Percentiles rank a stretch among this genome's conserved stretches.
phyloP scores from a whole-genome alignment of 2,113 vertebrate genomes.

The Elachura formosa region DNA sequence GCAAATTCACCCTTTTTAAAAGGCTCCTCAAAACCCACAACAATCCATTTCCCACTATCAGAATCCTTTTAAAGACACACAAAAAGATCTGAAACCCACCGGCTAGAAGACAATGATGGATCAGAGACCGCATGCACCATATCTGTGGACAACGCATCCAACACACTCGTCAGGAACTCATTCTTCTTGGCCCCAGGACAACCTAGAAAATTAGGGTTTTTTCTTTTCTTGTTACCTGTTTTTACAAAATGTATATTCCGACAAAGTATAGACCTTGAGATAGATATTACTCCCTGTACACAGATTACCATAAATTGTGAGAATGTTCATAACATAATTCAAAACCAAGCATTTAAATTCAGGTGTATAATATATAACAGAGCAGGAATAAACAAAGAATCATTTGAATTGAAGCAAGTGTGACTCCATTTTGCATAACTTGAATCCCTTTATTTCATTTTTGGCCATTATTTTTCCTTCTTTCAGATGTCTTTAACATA shows the following conservation, averaged over 20 bases:
- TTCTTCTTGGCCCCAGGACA: slow-evolving; percentile 94
- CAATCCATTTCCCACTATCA: background rate
- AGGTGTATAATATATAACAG: background rate
- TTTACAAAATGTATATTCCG: background rate
- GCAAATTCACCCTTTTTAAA: background rate
- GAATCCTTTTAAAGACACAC: background rate
- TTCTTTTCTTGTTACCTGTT: background rate
- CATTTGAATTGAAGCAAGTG: background rate
- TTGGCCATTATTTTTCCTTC: background rate
- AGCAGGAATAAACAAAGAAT: background rate
- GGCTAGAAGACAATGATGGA: slow-evolving; percentile 80
- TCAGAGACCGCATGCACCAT: slow-evolving; percentile 96
- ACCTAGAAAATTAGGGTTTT: slow-evolving; percentile 71
- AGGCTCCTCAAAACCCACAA: background rate
- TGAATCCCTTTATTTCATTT: background rate
- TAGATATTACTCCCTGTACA: background rate
- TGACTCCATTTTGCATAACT: background rate
- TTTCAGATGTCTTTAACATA: background rate
- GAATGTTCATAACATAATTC: background rate
- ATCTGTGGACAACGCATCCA: slow-evolving; percentile 93
- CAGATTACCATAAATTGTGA: background rate
- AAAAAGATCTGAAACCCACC: slow-evolving; percentile 66
- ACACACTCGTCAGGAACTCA: slow-evolving; percentile 93
- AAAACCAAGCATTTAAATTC: background rate
- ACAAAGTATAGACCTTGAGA: background rate